Base-by-base conservation (phyloP, 2,888 invertebrate genomes). In the Allolobophora icterica region DNA sequence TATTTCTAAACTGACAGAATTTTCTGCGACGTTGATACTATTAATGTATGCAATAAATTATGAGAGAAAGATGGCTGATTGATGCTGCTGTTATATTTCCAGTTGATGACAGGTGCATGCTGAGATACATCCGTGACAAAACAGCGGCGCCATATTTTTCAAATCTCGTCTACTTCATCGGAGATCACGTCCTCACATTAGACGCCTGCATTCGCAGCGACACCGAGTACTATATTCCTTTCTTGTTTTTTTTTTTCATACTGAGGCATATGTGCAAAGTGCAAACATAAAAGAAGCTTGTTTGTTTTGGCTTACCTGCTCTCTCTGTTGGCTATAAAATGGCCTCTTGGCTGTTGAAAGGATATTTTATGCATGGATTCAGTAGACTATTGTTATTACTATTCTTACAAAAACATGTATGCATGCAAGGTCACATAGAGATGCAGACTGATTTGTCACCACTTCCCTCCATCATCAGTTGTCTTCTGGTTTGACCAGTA, bases 91-190 rank as follows among this genome's bases (percentile, higher is more conserved):
- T 71, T 71, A 8, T 71, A n/a, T 52, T 34, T 34, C 24, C 97
- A 96, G 99, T 99, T 71, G 97, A 98, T 94, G 99, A 99, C 95
- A 97, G 97, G 89, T 98, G 95, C 19, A 99, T 99, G 99, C 96
- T 99, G 93, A 97, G 97, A 93, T 99, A 99, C 95, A 99, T 99
- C 93, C 96, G 98, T 94, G 98, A 99, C 95, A 97, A 98, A 95
- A 99, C 99, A 83, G 99, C 99, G 21, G 99, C 98, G 45, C 99
- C 99, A 1, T 99, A 99, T 96, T 99, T 99, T 95, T 98, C 98
- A 93, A 99, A 99, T 96, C 96, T 99, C 91, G 99, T 99, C 89
- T 99, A 99, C 98, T 99, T 99, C 94, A 99, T 99, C 94, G 99
- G 99, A 91, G 99, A 98, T 96, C 98, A 99, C 95, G 98, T 99